Conservation (phyloP, 1,140 invertebrate species). For the Hypsibius dujardini region DNA sequence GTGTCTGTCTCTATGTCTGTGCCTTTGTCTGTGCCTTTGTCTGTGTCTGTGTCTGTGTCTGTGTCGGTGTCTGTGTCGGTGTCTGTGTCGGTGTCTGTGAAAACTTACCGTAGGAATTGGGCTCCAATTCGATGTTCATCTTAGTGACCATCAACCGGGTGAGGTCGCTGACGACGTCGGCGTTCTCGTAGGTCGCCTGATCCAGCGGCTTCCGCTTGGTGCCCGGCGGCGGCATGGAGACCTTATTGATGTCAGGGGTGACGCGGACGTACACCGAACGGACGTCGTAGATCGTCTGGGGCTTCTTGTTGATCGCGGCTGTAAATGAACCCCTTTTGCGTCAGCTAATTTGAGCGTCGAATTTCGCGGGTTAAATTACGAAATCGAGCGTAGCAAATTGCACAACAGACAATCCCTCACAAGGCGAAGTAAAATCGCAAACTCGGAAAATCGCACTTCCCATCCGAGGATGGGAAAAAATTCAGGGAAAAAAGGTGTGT, state of each 20-base stretch:
- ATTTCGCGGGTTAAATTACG: too few relatives aligned
- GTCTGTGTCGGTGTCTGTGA: background rate
- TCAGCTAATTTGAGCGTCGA: too few relatives aligned
- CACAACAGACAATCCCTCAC: too few relatives aligned
- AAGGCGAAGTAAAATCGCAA: too few relatives aligned
- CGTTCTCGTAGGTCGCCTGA: conserved; percentile 33
- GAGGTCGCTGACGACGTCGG: conserved; percentile 67
- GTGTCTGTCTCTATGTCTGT: too few relatives aligned
- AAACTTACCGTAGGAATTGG: conserved; percentile 50
- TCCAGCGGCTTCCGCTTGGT: conserved; percentile 18
- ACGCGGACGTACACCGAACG: background rate
- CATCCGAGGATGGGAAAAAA: too few relatives aligned
- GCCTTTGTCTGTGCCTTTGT: too few relatives aligned
- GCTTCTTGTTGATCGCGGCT: background rate
- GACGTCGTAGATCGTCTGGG: background rate
- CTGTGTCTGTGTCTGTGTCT: background rate
- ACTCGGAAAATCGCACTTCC: too few relatives aligned
- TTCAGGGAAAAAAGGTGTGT: too few relatives aligned
- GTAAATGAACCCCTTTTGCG: too few relatives aligned
- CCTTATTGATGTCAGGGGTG: background rate
- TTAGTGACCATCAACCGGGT: conserved; percentile 66
- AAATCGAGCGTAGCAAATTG: too few relatives aligned
- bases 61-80: too few relatives aligned
- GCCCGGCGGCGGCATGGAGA: background rate
- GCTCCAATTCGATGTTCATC: conserved; percentile 51